phyloP scores from a whole-genome alignment of 2,113 vertebrate genomes.

The Protobothrops flavoviridis region DNA sequence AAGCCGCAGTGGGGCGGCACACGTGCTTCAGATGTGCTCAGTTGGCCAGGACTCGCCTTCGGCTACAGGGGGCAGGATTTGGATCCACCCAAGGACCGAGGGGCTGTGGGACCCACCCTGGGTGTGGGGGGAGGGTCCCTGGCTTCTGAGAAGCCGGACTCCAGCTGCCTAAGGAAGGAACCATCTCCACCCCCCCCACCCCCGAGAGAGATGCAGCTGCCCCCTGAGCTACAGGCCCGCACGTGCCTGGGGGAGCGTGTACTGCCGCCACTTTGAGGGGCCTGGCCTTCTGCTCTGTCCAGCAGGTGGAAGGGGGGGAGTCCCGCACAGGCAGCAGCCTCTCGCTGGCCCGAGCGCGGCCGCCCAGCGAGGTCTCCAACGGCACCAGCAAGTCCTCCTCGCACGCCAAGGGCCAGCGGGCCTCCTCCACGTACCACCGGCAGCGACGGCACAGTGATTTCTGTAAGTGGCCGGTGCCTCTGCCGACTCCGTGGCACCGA shows the following conservation, averaged over 20 bases:
- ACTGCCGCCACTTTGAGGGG: no score
- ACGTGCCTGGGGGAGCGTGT: not conserved
- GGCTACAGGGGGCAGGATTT: not conserved
- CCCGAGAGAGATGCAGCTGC: not conserved
- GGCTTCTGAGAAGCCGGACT: not conserved
- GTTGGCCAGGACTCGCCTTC: not conserved
- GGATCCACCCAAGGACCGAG: rapidly evolving
- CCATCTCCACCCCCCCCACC: rapidly evolving
- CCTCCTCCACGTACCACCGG: constrained; percentile 86
- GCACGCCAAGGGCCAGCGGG: constrained; percentile 86
- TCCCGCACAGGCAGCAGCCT: constrained; percentile 79
- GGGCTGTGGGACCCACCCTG: not conserved
- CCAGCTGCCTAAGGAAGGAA: not conserved
- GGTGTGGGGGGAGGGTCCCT: not conserved
- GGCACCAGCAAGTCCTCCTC: constrained; percentile 83
- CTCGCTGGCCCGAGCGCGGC: constrained; percentile 86
- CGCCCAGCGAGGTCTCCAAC: constrained; percentile 83
- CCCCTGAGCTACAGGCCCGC: not conserved
- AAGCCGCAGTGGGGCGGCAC: not conserved
- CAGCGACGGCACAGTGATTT: constrained; percentile 93
- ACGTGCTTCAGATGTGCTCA: not conserved
- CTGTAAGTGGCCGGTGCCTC: constrained; percentile 72
- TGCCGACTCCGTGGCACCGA: not conserved
- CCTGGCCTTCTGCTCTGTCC: not conserved
- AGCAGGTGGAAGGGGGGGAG: constrained; percentile 76